These are phyloP conservation scores for Watsonalla binaria DNA, from an alignment of 2,888 invertebrate genomes.

Conservation along the genomic window DNA sequence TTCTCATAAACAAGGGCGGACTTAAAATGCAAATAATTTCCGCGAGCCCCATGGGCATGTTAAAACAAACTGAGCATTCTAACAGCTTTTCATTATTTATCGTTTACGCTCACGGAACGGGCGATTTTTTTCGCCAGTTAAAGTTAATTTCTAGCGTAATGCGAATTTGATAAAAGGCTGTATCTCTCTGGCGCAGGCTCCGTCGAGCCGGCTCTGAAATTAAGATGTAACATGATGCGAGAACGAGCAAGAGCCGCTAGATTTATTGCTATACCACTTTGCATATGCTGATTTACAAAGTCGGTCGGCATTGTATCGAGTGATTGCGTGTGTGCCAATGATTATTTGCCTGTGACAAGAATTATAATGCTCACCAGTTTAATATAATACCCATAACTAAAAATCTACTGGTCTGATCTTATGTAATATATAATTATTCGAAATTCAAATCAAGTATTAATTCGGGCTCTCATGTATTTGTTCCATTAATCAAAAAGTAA, in stretches of 20 bases:
- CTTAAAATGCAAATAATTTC: constrained; percentile 72
- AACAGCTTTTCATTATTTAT: constrained; percentile 73
- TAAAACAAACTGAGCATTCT: constrained; percentile 71
- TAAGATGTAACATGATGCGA: constrained; percentile 81
- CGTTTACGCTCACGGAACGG: constrained; percentile 61
- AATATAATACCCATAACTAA: neutral
- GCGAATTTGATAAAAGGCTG: constrained; percentile 77
- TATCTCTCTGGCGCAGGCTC: constrained; percentile 75
- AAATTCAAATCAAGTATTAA: neutral
- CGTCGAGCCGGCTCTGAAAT: constrained; percentile 77
- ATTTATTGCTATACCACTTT: constrained; percentile 80
- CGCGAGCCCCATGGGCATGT: constrained; percentile 66
- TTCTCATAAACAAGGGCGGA: constrained; percentile 61
- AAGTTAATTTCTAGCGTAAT: constrained; percentile 76
- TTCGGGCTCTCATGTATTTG: too few relatives aligned
- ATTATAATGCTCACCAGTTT: constrained; percentile 4
- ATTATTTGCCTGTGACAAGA: constrained; percentile 25
- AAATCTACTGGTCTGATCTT: neutral
- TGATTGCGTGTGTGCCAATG: constrained; percentile 29
- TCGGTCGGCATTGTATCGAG: constrained; percentile 49
- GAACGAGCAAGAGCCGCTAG: constrained; percentile 79
- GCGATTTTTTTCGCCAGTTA: constrained; percentile 56
- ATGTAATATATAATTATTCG: neutral
- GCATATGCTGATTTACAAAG: constrained; percentile 81
- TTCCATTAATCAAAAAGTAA: too few relatives aligned